A percentile compares a stretch with the other conserved stretches of the same genome.
These are phyloP conservation scores for Drosophila nr. fundita DNA, from an alignment of 2,888 invertebrate species.

Conservation along the genomic window DNA sequence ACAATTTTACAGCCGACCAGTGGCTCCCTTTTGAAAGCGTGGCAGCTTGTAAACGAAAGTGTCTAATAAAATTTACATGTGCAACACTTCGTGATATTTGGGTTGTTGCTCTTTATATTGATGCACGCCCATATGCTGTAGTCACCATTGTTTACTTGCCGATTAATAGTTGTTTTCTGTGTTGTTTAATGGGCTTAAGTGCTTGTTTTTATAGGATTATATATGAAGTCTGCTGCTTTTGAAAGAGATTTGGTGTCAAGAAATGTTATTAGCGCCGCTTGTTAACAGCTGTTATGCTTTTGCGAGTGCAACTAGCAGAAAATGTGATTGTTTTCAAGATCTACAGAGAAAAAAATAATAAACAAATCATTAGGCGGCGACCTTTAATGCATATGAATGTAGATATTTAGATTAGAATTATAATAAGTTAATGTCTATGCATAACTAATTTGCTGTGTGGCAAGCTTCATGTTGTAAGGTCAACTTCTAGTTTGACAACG, in stretches of 20 bases:
- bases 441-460: conserved; percentile 42
- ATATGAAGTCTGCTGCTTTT: conserved; percentile 2
- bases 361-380: conserved; percentile 11
- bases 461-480: conserved; percentile 61
- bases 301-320: conserved; percentile 9
- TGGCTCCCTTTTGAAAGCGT: conserved; percentile 35
- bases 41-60: conserved; percentile 51
- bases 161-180: conserved; percentile 37
- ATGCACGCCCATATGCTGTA: conserved; percentile 40
- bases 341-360: conserved; percentile 11
- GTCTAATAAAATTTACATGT: conserved; percentile 59
- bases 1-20: conserved; percentile 51
- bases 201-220: conserved; percentile 45
- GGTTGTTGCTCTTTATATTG: conserved; percentile 25
- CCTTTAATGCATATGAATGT: conserved; percentile 32
- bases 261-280: conserved; percentile 13
- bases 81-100: conserved; percentile 29
- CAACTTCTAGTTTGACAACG: conserved; percentile 58
- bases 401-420: conserved; percentile 23
- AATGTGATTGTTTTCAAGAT: background rate
- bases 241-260: conserved; percentile 12
- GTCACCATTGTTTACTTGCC: conserved; percentile 61
- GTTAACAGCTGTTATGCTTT: conserved; percentile 30
- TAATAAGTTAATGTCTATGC: conserved; percentile 44
- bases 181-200: conserved; percentile 55